Conservation (phyloP, 2,113 vertebrate species). For the Hypanus sabinus region DNA sequence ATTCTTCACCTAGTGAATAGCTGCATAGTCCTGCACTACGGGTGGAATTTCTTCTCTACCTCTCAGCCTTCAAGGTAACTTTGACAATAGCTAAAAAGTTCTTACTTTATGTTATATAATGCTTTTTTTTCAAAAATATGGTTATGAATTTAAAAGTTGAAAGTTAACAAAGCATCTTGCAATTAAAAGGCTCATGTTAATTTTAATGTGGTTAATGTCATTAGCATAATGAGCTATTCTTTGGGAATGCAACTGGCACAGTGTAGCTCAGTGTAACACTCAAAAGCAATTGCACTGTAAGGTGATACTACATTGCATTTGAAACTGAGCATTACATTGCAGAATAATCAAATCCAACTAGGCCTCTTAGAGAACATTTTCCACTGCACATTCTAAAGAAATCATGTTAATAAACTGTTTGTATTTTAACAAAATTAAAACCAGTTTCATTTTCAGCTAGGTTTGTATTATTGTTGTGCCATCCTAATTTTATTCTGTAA, state of each 20-base stretch:
- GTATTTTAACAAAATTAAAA: too few species aligned
- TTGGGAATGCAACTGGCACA: not conserved
- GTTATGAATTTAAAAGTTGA: not conserved
- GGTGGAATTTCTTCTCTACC: not conserved
- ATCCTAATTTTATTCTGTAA: not conserved
- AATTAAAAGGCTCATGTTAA: not conserved
- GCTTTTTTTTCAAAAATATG: not conserved
- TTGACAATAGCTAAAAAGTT: not conserved
- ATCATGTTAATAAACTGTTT: too few species aligned
- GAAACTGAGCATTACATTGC: not conserved
- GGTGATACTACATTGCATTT: not conserved
- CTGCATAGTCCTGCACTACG: not conserved
- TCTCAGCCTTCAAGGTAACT: not conserved
- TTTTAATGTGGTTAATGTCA: not conserved
- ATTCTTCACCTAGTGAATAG: not conserved
- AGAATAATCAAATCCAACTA: not conserved
- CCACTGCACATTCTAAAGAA: too few species aligned
- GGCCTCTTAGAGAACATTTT: not conserved
- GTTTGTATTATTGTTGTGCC: not conserved
- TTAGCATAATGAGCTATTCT: not conserved
- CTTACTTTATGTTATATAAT: not conserved
- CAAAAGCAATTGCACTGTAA: not conserved
- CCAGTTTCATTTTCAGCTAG: not conserved
- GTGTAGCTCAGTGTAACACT: not conserved
- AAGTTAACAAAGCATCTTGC: not conserved